These are phyloP conservation scores for Dreissena rostriformis DNA, from an alignment of 1,140 invertebrate genomes.

Conservation along the genomic window DNA sequence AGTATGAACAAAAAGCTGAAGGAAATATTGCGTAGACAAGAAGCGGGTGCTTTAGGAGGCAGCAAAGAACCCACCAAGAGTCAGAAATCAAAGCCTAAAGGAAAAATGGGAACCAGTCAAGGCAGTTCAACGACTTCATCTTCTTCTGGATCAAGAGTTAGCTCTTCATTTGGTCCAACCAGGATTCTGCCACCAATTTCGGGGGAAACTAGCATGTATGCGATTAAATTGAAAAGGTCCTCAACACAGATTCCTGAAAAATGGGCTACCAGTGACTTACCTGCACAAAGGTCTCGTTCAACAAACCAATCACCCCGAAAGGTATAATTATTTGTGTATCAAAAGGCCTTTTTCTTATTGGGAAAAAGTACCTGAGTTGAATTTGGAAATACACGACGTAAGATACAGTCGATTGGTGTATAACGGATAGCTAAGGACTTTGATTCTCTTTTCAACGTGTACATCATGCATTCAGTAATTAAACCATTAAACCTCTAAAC, in stretches of 20 bases:
- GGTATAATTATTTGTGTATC: conserved; percentile 24
- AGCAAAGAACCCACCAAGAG: background rate
- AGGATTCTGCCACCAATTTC: conserved; percentile 44
- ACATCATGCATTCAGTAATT: too few relatives aligned
- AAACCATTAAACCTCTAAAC: too few relatives aligned
- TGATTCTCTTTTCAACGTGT: too few relatives aligned
- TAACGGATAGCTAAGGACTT: too few relatives aligned
- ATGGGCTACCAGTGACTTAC: background rate
- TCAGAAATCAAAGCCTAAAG: conserved; percentile 34
- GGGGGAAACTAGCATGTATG: conserved; percentile 42
- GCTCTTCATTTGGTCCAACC: conserved; percentile 37
- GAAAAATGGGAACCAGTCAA: background rate
- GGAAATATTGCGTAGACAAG: conserved; percentile 66
- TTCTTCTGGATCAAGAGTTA: conserved; percentile 9
- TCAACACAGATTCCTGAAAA: conserved; percentile 26
- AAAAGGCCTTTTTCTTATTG: background rate
- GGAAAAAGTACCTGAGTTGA: too few relatives aligned
- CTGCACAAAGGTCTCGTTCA: conserved; percentile 28
- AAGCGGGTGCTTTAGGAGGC: conserved; percentile 4
- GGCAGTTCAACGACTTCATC: conserved; percentile 2
- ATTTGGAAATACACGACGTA: too few relatives aligned
- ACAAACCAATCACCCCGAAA: conserved; percentile 26
- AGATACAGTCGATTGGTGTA: too few relatives aligned
- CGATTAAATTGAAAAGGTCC: conserved; percentile 39
- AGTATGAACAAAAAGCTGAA: conserved; percentile 70